Evolutionary conservation across 2,113 vertebrate species (phyloP), one percentile per base, ranked within the genome.

Genomic region (Actinemys pallida): DNA sequence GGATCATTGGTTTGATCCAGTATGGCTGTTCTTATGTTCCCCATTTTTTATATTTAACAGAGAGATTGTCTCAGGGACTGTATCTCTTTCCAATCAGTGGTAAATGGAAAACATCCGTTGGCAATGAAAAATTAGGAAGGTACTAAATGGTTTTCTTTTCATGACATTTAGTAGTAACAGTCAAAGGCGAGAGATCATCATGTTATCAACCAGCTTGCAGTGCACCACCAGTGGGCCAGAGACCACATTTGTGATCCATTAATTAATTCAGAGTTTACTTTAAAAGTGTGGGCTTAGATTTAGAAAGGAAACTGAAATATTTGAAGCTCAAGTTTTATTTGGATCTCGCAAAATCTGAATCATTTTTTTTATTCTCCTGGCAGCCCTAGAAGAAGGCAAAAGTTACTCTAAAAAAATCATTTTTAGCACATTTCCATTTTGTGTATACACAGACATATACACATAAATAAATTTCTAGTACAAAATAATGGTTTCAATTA

Each of bases 111-210:
- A 6, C 27, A 84, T 17, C 10, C 52, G 81, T 81, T 69, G 59
- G 31, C 42, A 57, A 62, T 87, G 62, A 87, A 84, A 52, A 47
- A 52, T 2, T 54, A 56, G 54, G 22, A 54, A 81, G 45, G 76
- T 3, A 29, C 4, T 35, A 76, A 39, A 59, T 27, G 29, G 17
- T 65, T 65, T 35, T 65, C 42, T 47, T 56, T 27, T 16, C 35
- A 53, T 72, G 24, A 14, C 13, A 12, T 57, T 87, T 53, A 84
- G 27, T 19, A 13, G n/a, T 42, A 57, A 50, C 42, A 76, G 50
- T 24, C 1, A 2, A 10, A 14, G 2, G 4, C 82, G 49, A 27
- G 11, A 25, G 31, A 29, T 5, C 6, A 9, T 0, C 4, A 53
- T 25, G 31, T 0, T 1, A 35, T 10, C 39, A 62, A 65, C 1